Evolutionary conservation across 2,888 invertebrate genomes (phyloP), one percentile per base, ranked within the genome.

Genomic region (Synanthedon vespiformis): DNA sequence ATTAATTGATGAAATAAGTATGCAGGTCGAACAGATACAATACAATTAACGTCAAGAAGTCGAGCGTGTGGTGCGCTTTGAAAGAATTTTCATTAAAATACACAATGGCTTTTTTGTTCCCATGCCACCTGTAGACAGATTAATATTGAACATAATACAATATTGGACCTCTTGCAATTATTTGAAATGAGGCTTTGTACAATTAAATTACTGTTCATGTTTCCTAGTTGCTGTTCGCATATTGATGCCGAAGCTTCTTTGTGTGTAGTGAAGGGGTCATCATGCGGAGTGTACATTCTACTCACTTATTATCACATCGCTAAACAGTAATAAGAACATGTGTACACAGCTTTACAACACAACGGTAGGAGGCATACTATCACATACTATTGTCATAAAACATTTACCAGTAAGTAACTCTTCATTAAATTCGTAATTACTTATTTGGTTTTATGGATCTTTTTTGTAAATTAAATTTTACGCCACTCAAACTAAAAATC

Each of bases 141-240:
- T 66, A 67, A 64, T 60, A 61, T 58, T 58, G 58, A 56, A 56
- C 55, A 58, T 13, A 62, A 63, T 62, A 59, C 56, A 63, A 63
- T 63, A 60, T 51, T 49, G 60, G 63, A 60, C 62, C 65, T 61
- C 67, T 55, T 63, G 65, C 67, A 77, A 75, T 74, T 73, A 77
- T 72, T 67, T 62, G 58, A 64, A 61, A 63, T 67, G 64, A 64
- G 59, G 57, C 60, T 59, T 66, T 58, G 60, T 64, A 70, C 70
- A 67, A 74, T 65, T 62, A 70, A 74, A 74, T 74, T 74, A 74
- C 67, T 67, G 68, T 67, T 68, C 64, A 62, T 60, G 66, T 70
- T 71, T 75, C 72, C 72, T 70, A 68, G 66, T 66, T 63, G 48
- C 48, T 16, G 44, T 44, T 13, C 44, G 13, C 44, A 44, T 44